phyloP scores from a whole-genome alignment of 2,888 invertebrate genomes.

The Lumbricus terrestris region DNA sequence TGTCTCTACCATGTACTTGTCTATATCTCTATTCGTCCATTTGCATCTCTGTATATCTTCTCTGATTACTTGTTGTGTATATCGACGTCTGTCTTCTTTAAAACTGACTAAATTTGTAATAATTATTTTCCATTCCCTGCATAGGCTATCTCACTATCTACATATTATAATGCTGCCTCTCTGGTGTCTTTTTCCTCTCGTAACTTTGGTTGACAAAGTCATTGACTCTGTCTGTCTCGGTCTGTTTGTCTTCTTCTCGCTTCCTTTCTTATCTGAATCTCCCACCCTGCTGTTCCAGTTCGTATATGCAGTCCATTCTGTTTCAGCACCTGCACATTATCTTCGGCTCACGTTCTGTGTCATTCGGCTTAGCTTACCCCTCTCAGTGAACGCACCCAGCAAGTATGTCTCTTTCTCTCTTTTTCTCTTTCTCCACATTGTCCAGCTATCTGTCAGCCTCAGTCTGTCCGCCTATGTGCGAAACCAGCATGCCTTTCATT shows the following conservation, averaged over 20 bases:
- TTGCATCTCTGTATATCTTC: not conserved
- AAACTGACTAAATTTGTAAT: no score
- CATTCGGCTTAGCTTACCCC: not conserved
- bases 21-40: not conserved
- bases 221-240: not conserved
- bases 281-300: not conserved
- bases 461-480: no score
- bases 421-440: slow-evolving; percentile 3
- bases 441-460: not conserved
- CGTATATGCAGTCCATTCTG: not conserved
- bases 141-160: not conserved
- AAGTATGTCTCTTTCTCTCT: not conserved
- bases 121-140: not conserved
- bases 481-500: not conserved
- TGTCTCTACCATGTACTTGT: no score
- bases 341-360: not conserved
- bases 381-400: not conserved
- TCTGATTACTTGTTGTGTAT: not conserved
- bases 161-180: not conserved
- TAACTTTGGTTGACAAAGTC: not conserved
- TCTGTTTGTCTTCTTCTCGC: not conserved
- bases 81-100: not conserved
- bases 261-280: not conserved
- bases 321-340: not conserved
- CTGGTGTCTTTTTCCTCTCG: not conserved